Conservation (phyloP, 2,888 invertebrate genomes). For the Metopia argyrocephala region DNA sequence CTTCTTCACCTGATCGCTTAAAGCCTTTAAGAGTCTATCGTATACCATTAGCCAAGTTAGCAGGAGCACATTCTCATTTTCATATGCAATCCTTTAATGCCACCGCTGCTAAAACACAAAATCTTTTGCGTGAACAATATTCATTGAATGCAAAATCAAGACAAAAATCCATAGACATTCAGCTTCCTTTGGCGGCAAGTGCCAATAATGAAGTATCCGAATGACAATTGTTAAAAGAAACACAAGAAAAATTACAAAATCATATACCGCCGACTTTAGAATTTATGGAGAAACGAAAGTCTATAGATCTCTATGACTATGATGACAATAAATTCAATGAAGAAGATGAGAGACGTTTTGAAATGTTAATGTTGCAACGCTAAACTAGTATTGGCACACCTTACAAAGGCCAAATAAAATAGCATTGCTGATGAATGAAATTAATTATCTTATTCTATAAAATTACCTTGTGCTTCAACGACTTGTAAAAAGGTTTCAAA, state of each 20-base stretch:
- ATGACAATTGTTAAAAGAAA: slow-evolving; percentile 21
- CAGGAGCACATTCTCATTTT: slow-evolving; percentile 73
- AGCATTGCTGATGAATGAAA: neutral
- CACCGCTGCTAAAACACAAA: slow-evolving; percentile 51
- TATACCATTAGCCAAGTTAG: slow-evolving; percentile 73
- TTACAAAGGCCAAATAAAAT: neutral
- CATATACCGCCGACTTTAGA: slow-evolving; percentile 48
- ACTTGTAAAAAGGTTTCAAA: neutral
- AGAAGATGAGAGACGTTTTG: slow-evolving; percentile 63
- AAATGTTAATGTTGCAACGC: slow-evolving; percentile 59
- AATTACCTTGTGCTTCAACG: neutral
- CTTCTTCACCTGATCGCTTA: slow-evolving; percentile 70
- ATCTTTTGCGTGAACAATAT: slow-evolving; percentile 44
- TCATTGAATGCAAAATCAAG: slow-evolving; percentile 50
- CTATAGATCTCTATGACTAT: slow-evolving; percentile 63
- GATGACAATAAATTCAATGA: slow-evolving; percentile 67
- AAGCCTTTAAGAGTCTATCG: slow-evolving; percentile 74
- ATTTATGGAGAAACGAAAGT: slow-evolving; percentile 61
- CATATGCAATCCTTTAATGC: slow-evolving; percentile 71
- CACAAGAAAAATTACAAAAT: neutral
- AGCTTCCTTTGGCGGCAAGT: slow-evolving; percentile 49
- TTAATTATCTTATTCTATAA: neutral
- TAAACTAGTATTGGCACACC: neutral
- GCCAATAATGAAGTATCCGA: slow-evolving; percentile 46
- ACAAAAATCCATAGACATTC: slow-evolving; percentile 66